These are phyloP conservation scores for Nomada ruficornis DNA, from an alignment of 2,888 invertebrate species.

Conservation along the genomic window DNA sequence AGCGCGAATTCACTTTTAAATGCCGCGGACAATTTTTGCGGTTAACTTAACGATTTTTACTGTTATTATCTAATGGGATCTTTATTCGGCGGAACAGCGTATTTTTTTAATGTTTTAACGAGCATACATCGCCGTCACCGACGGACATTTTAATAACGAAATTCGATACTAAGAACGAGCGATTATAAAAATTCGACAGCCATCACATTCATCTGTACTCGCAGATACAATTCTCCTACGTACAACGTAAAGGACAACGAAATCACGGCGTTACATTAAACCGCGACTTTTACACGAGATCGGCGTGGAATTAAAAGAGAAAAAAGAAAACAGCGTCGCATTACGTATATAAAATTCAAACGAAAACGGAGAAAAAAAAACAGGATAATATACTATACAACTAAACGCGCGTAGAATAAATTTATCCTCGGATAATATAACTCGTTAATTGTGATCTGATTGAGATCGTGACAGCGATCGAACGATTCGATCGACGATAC, in stretches of 20 bases:
- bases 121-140: constrained; percentile 12
- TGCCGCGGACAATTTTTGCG: constrained; percentile 19
- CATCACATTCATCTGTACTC: constrained; percentile 44
- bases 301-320: background rate
- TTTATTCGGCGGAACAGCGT: constrained; percentile 51
- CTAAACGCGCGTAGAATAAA: constrained; percentile 4
- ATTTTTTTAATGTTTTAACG: constrained; percentile 53
- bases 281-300: constrained; percentile 15
- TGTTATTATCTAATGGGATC: constrained; percentile 50
- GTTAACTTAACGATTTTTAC: constrained; percentile 50
- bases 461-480: constrained; percentile 8
- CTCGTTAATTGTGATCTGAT: constrained; percentile 3
- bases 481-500: constrained; percentile 26
- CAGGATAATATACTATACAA: background rate
- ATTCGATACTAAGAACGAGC: constrained; percentile 30
- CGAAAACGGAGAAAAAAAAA: no score
- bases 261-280: constrained; percentile 42
- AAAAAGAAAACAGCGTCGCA: background rate
- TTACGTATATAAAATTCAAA: background rate
- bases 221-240: constrained; percentile 38
- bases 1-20: constrained; percentile 41
- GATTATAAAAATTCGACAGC: constrained; percentile 26
- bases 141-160: constrained; percentile 48
- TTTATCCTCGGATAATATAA: constrained; percentile 11
- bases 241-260: constrained; percentile 55